phyloP scores from a whole-genome alignment of 2,797 vertebrate species.

The Cheirogaleus major region DNA sequence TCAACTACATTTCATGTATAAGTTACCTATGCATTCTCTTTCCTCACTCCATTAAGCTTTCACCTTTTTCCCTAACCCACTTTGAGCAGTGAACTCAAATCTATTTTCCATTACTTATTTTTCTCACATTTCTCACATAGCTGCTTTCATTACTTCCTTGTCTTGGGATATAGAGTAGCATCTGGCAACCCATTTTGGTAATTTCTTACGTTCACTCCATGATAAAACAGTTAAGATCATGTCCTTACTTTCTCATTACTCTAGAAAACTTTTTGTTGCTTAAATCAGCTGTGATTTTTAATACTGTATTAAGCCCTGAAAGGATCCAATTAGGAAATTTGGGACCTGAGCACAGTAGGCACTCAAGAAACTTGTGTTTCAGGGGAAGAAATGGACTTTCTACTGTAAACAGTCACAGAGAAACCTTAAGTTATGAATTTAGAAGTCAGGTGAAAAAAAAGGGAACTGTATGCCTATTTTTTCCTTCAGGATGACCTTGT shows the following conservation, averaged over 20 bases:
- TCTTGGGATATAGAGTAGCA: neutral
- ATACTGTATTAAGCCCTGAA: neutral
- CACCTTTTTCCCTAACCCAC: neutral
- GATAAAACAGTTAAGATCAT: neutral
- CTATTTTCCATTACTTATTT: neutral
- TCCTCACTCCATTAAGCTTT: neutral
- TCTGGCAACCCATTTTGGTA: neutral
- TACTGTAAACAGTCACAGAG: neutral
- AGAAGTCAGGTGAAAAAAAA: neutral
- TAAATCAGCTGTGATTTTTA: neutral
- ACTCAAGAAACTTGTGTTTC: constrained; percentile 17
- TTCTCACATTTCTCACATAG: neutral
- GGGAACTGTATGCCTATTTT: neutral
- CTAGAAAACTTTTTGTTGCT: constrained; percentile 26
- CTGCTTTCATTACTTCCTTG: neutral
- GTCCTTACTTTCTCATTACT: neutral
- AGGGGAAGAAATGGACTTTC: neutral
- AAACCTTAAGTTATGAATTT: neutral
- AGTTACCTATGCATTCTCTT: neutral
- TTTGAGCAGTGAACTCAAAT: neutral
- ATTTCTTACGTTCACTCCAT: neutral
- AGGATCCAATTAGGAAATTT: constrained; percentile 10
- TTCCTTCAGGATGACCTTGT: neutral
- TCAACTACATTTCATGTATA: neutral
- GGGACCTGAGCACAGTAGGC: constrained; percentile 5